These are phyloP conservation scores for Tineola bisselliella DNA, from an alignment of 2,888 invertebrate genomes.

Conservation along the genomic window DNA sequence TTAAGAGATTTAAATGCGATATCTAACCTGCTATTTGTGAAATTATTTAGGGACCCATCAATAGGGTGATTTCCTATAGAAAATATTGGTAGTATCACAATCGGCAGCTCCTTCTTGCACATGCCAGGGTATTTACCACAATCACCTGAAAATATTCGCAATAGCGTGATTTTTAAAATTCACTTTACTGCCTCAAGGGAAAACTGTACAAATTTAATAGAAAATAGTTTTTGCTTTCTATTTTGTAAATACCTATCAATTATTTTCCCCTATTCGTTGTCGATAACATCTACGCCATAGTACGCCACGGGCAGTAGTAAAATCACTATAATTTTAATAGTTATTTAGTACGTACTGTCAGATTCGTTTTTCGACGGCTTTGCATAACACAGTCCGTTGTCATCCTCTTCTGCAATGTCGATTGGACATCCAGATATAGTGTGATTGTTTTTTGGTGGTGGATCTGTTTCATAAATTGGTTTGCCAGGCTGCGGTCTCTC, in stretches of 20 bases:
- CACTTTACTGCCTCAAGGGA: no score
- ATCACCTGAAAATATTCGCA: no score
- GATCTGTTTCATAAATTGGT: constrained; percentile 26
- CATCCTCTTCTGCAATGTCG: constrained; percentile 31
- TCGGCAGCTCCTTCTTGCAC: constrained; percentile 30
- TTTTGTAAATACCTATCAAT: no score
- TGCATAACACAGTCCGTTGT: constrained; percentile 34
- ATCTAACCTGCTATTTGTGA: no score
- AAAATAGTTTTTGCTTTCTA: no score
- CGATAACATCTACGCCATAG: no score
- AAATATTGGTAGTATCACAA: constrained; percentile 43
- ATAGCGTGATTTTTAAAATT: no score
- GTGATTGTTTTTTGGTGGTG: constrained; percentile 24
- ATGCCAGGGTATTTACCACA: constrained; percentile 9
- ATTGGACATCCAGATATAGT: constrained; percentile 39
- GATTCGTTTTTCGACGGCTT: neutral
- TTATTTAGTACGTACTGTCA: no score
- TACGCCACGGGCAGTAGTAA: no score
- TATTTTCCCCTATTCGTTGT: no score
- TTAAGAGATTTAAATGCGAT: neutral
- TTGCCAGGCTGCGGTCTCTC: constrained; percentile 21
- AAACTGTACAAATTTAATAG: no score
- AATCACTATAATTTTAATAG: no score
- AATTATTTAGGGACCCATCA: neutral
- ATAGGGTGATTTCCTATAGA: constrained; percentile 32